phyloP scores from a whole-genome alignment of 1,140 invertebrate species.

The Brachystomella parvula region DNA sequence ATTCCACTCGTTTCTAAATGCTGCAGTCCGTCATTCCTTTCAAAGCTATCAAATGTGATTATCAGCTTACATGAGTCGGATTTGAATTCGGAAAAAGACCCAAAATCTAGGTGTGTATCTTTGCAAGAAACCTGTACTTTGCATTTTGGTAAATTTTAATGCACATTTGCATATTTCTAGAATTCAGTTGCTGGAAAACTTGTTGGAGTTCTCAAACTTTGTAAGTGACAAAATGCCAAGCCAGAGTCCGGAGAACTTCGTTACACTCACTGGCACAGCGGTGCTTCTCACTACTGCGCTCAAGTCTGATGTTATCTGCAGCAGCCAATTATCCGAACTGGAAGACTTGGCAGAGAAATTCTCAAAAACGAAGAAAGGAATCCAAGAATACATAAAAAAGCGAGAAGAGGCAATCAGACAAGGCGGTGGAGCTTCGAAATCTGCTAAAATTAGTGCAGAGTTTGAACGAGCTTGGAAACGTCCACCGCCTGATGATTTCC shows the following conservation, averaged over 20 bases:
- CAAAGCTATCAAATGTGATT: not conserved
- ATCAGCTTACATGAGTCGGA: not conserved
- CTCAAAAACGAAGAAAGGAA: not conserved
- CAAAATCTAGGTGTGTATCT: not conserved
- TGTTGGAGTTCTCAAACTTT: not conserved
- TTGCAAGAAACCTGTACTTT: not conserved
- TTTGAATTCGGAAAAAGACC: not conserved
- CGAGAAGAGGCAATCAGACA: not conserved
- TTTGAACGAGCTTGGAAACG: not conserved
- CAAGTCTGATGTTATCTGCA: not conserved
- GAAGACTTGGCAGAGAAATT: not conserved
- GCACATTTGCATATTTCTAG: not conserved
- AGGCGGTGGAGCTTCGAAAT: not conserved
- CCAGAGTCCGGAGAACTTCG: not conserved
- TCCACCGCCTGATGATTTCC: conserved; percentile 13
- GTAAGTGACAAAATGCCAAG: not conserved
- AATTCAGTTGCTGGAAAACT: not conserved
- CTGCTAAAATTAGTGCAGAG: not conserved
- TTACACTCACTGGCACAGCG: not conserved
- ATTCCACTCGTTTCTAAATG: not conserved
- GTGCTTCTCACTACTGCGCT: not conserved
- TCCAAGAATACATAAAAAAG: conserved; percentile 1
- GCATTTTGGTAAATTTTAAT: not conserved
- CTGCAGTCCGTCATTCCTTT: not conserved
- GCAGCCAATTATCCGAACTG: not conserved